These are phyloP conservation scores for Pachypanchax playfairii DNA, from an alignment of 2,113 vertebrate genomes.

Conservation along the genomic window DNA sequence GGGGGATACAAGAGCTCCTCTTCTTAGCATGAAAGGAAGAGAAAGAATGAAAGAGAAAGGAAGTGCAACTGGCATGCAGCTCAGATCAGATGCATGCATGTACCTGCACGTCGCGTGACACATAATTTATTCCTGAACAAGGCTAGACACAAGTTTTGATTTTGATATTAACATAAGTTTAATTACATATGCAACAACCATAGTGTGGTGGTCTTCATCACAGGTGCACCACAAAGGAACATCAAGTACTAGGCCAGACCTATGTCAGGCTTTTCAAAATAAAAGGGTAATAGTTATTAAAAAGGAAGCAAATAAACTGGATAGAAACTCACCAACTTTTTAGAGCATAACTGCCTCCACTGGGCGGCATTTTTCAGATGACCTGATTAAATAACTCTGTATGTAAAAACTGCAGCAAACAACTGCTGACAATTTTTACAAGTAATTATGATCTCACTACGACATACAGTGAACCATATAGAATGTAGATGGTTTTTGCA, in stretches of 20 bases:
- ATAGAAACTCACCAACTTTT: no score
- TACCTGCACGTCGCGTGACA: background rate
- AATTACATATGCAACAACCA: no score
- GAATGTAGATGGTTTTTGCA: no score
- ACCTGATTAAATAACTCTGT: no score
- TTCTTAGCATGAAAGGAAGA: constrained; percentile 27
- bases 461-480: no score
- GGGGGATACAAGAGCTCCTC: constrained; percentile 15
- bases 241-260: background rate
- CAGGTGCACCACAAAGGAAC: background rate
- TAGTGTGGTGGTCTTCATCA: background rate
- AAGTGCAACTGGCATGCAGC: constrained; percentile 11
- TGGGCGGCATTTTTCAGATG: no score
- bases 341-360: no score
- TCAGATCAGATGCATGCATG: background rate
- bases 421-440: constrained; percentile 8
- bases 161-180: background rate
- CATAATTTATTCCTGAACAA: background rate
- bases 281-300: no score
- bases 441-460: no score
- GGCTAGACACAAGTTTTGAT: background rate
- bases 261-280: background rate
- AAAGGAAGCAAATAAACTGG: no score
- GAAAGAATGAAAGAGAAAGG: constrained; percentile 15
- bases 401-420: background rate